Percentiles rank a stretch among this genome's conserved stretches.
Evolutionary conservation across 1,140 invertebrate genomes (phyloP).

Genomic region (Philaenus spumarius): DNA sequence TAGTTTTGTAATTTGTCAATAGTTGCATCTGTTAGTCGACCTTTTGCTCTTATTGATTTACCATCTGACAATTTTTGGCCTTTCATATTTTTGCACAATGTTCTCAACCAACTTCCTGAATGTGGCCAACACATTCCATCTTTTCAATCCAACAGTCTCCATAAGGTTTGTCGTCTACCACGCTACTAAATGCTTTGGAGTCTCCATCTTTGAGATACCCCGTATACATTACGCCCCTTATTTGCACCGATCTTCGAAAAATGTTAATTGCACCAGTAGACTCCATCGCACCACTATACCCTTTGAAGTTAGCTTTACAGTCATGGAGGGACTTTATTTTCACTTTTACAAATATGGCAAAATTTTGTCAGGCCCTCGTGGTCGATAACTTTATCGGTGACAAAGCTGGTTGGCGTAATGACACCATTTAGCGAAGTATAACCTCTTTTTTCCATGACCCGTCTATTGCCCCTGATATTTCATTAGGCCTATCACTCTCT

Average conservation of each 20-base stretch:
- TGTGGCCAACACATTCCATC: constrained; percentile 16
- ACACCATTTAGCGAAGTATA: no score
- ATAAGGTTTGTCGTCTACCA: no score
- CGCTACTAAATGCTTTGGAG: background rate
- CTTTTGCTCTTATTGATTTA: constrained; percentile 25
- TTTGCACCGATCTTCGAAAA: constrained; percentile 3
- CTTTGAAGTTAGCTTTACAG: background rate
- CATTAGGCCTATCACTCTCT: no score
- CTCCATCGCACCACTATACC: constrained; percentile 9
- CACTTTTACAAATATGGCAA: no score
- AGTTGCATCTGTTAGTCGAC: constrained; percentile 27
- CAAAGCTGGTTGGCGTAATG: no score
- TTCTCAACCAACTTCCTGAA: background rate
- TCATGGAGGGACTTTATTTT: no score
- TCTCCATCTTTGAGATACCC: constrained; percentile 7
- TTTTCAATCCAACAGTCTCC: background rate
- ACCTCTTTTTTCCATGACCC: no score
- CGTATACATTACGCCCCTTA: background rate
- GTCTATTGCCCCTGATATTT: no score
- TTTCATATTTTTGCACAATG: constrained; percentile 20
- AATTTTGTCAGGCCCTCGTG: no score
- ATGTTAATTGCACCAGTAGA: background rate
- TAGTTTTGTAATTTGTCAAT: constrained; percentile 32
- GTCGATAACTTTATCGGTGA: no score
- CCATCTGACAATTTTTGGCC: constrained; percentile 12